Conservation (phyloP, 2,113 vertebrate genomes). For the Oncorhynchus gorbuscha region DNA sequence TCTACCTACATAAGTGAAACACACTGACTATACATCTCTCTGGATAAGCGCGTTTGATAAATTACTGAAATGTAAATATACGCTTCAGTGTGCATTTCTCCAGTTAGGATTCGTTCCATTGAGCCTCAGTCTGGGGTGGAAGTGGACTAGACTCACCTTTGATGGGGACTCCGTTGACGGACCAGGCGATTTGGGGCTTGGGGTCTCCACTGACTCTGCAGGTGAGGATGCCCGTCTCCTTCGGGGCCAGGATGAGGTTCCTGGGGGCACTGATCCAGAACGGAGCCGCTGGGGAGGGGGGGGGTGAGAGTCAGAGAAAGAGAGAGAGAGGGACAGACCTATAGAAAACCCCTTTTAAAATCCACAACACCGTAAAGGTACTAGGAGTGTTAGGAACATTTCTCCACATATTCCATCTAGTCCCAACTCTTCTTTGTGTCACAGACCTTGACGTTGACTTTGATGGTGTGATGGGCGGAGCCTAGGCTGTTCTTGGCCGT, state of each 20-base stretch:
- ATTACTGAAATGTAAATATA: too few species aligned
- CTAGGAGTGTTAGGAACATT: too few species aligned
- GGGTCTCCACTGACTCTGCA: slow-evolving; percentile 90
- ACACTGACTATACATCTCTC: too few species aligned
- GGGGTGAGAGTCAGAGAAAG: neutral
- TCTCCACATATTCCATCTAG: too few species aligned
- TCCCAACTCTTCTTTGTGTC: neutral
- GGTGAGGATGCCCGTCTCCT: slow-evolving; percentile 86
- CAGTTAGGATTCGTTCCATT: too few species aligned
- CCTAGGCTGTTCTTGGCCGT: slow-evolving; percentile 83
- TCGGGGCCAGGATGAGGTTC: slow-evolving; percentile 92
- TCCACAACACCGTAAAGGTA: too few species aligned
- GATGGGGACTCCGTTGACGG: slow-evolving; percentile 85
- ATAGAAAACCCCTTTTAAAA: too few species aligned
- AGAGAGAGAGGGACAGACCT: neutral
- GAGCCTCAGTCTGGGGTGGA: too few species aligned
- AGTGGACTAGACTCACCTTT: slow-evolving; percentile 78
- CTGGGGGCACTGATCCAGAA: slow-evolving; percentile 92
- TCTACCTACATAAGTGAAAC: too few species aligned
- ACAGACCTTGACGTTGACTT: slow-evolving; percentile 89
- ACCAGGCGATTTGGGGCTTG: slow-evolving; percentile 87
- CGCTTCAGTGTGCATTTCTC: too few species aligned
- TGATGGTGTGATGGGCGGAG: slow-evolving; percentile 81
- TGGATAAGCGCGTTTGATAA: too few species aligned
- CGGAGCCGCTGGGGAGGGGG: slow-evolving; percentile 81